These are phyloP conservation scores for Serrognathus titanus DNA, from an alignment of 2,888 invertebrate species.

Conservation along the genomic window DNA sequence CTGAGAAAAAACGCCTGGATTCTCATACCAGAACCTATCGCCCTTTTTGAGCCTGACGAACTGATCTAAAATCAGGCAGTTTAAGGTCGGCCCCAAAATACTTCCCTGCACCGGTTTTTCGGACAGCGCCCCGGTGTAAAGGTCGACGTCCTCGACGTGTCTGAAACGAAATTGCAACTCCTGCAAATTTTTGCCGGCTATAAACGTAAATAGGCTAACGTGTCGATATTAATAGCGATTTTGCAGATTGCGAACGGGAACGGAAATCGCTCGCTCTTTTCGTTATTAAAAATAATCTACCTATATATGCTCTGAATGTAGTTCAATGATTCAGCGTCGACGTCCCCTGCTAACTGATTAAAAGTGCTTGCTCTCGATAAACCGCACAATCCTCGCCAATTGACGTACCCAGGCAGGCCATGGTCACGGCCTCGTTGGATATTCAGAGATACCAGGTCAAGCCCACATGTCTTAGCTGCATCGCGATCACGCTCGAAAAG, in stretches of 20 bases:
- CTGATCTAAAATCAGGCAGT: conserved; percentile 82
- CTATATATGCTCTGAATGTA: conserved; percentile 64
- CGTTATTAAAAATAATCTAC: conserved; percentile 43
- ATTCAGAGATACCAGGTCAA: conserved; percentile 83
- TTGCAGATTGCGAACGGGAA: too few species aligned
- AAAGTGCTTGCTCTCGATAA: conserved; percentile 61
- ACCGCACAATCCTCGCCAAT: conserved; percentile 75
- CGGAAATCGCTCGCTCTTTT: background rate
- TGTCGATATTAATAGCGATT: background rate
- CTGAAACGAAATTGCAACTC: conserved; percentile 39
- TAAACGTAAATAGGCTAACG: background rate
- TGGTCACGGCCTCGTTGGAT: conserved; percentile 89
- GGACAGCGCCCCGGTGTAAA: conserved; percentile 84
- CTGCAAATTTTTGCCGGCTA: too few species aligned
- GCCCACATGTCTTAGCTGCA: conserved; percentile 54
- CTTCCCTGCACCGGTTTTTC: conserved; percentile 70
- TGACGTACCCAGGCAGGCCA: conserved; percentile 74
- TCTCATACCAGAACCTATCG: conserved; percentile 89
- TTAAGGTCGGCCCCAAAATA: conserved; percentile 80
- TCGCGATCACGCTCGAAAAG: conserved; percentile 58
- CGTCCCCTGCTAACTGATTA: conserved; percentile 59
- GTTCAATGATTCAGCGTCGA: conserved; percentile 62
- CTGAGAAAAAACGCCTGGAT: conserved; percentile 65
- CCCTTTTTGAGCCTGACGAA: conserved; percentile 76
- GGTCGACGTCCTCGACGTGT: conserved; percentile 77